phyloP scores from a whole-genome alignment of 2,113 vertebrate genomes.

The Grammomys dolichurus region DNA sequence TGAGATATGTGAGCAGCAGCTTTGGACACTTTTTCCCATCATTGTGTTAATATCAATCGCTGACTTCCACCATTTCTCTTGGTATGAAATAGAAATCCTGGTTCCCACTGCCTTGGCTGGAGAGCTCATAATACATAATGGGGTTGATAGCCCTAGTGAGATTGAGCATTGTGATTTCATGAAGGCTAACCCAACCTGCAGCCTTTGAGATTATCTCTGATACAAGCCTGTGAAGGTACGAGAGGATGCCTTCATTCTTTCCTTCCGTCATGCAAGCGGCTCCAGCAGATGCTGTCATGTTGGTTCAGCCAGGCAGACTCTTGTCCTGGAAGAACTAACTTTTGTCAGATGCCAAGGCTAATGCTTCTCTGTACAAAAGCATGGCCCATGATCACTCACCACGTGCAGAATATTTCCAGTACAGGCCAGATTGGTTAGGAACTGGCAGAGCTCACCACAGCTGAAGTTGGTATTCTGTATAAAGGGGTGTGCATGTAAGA shows the following conservation, averaged over 20 bases:
- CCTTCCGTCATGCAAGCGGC: neutral
- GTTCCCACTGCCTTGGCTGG: conserved; percentile 92
- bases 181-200: conserved; percentile 71
- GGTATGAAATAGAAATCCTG: conserved; percentile 90
- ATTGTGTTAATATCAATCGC: conserved; percentile 94
- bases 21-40: conserved; percentile 93
- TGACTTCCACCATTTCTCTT: conserved; percentile 93
- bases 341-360: neutral
- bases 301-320: neutral
- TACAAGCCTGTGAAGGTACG: neutral
- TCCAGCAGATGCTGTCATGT: neutral
- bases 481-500: conserved; percentile 10
- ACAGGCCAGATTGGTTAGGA: conserved; percentile 24
- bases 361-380: neutral
- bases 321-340: neutral
- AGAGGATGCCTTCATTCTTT: conserved; percentile 6
- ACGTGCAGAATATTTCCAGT: neutral
- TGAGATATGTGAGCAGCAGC: conserved; percentile 91
- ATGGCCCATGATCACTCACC: neutral
- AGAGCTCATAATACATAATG: conserved; percentile 88
- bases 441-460: neutral
- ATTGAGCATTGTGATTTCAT: conserved; percentile 85
- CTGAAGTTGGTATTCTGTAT: conserved; percentile 51
- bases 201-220: conserved; percentile 1
- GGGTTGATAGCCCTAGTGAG: conserved; percentile 90